Evolutionary conservation across 2,113 vertebrate genomes (phyloP).

Genomic region (Papio anubis): DNA sequence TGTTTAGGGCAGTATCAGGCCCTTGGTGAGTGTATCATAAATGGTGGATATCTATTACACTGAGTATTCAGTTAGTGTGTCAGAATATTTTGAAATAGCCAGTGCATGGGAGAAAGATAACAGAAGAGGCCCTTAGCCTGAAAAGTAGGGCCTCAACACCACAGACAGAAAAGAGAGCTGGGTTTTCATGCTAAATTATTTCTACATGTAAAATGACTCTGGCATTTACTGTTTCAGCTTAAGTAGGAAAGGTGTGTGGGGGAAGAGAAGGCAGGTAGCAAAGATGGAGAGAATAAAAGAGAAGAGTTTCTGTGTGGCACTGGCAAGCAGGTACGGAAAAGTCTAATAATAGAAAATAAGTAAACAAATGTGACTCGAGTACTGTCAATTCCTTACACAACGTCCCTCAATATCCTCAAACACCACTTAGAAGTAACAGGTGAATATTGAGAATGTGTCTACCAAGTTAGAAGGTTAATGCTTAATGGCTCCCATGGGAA

Average conservation of each 20-base stretch:
- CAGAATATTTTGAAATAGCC: background rate
- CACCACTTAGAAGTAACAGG: background rate
- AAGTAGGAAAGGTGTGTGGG: background rate
- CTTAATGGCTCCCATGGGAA: background rate
- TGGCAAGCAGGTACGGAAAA: background rate
- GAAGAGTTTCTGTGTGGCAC: background rate
- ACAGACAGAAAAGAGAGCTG: background rate
- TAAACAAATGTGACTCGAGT: slow-evolving; percentile 57
- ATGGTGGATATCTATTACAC: background rate
- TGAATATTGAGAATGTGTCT: background rate
- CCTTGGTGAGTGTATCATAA: too few relatives aligned
- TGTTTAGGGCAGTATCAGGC: background rate
- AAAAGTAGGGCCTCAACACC: background rate
- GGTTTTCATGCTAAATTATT: background rate
- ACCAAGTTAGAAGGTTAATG: background rate
- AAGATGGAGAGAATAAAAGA: background rate
- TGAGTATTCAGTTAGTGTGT: background rate
- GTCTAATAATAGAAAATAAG: slow-evolving; percentile 50
- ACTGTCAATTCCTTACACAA: slow-evolving; percentile 27
- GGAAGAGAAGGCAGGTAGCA: background rate
- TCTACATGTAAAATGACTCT: background rate
- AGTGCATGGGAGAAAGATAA: background rate
- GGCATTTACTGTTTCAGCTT: background rate
- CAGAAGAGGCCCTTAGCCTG: background rate
- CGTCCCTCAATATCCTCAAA: background rate